Percentiles rank a stretch among this genome's conserved stretches.
Evolutionary conservation across 1,140 invertebrate genomes (phyloP).

Genomic region (Panagrolaimus sp.): DNA sequence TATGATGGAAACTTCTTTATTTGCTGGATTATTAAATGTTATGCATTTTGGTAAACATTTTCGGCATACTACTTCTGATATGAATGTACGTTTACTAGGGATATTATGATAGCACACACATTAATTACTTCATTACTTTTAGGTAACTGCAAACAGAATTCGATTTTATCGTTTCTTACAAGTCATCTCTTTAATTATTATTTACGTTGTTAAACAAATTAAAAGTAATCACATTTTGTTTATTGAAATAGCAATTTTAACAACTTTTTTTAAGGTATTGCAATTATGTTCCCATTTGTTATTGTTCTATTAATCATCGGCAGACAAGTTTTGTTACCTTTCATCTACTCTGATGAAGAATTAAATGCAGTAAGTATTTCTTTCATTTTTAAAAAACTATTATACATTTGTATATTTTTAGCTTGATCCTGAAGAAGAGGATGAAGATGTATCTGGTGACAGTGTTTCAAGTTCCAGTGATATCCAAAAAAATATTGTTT

Average conservation of each 20-base stretch:
- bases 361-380: conserved; percentile 42
- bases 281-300: conserved; percentile 52
- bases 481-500: too few species aligned
- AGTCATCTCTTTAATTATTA: conserved; percentile 41
- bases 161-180: conserved; percentile 54
- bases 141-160: conserved; percentile 28
- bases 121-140: too few species aligned
- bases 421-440: background rate
- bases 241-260: too few species aligned
- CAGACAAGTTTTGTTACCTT: conserved; percentile 42
- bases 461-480: too few species aligned
- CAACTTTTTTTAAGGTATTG: conserved; percentile 27
- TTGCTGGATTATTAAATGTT: background rate
- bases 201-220: conserved; percentile 40
- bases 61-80: conserved; percentile 25
- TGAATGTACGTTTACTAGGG: conserved; percentile 34
- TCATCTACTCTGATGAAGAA: conserved; percentile 47
- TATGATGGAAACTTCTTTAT: background rate
- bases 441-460: too few species aligned
- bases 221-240: too few species aligned
- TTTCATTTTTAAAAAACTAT: background rate
- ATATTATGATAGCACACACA: too few species aligned
- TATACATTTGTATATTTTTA: background rate
- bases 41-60: conserved; percentile 12
- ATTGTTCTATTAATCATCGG: conserved; percentile 50